Evolutionary conservation across 2,797 vertebrate species (phyloP).

Genomic region (Manis javanica): DNA sequence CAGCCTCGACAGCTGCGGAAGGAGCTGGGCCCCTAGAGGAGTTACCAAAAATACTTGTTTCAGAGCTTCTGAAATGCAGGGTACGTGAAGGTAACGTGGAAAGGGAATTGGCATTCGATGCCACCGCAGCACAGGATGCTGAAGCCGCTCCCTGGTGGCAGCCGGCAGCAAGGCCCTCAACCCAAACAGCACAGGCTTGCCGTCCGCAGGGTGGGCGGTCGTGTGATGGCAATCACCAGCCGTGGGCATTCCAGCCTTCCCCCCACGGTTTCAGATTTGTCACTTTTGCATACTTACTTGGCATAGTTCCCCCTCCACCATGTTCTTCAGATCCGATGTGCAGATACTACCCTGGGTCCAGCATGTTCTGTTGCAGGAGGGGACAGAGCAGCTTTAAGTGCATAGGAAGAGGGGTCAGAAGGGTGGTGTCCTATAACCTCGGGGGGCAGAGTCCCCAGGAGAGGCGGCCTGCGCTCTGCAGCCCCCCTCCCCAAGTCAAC

Average conservation of each 20-base stretch:
- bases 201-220: accelerated
- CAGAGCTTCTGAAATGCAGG: not conserved
- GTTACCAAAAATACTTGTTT: not conserved
- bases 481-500: not conserved
- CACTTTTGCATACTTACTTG: not conserved
- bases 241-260: too few species aligned
- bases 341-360: not conserved
- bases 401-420: too few species aligned
- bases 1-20: not conserved
- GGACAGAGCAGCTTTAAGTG: not conserved
- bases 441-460: not conserved
- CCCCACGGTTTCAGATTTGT: not conserved
- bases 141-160: not conserved
- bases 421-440: not conserved
- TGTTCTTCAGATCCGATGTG: too few species aligned
- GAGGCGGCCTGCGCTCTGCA: too few species aligned
- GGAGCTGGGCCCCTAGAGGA: too few species aligned
- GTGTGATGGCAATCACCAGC: too few species aligned
- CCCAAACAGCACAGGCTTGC: too few species aligned
- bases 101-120: not conserved
- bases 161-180: accelerated
- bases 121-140: too few species aligned
- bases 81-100: not conserved
- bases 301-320: too few species aligned
- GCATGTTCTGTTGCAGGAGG: not conserved